A percentile compares a stretch with the other conserved stretches of the same genome.
Evolutionary conservation across 2,888 invertebrate species (phyloP).

Genomic region (Melinaea menophilus): DNA sequence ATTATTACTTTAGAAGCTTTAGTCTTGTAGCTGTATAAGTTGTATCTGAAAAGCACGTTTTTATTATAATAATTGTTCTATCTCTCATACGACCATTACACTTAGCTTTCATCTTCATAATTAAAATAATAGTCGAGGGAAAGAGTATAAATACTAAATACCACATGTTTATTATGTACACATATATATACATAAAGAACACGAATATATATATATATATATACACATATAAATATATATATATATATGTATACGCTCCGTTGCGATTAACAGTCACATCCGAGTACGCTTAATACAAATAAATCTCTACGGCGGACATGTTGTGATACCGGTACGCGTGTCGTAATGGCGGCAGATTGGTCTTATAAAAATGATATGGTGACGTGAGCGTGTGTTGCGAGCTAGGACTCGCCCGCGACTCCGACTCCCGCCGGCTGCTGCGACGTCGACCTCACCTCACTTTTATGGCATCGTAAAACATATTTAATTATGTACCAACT

Average conservation of each 20-base stretch:
- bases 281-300: constrained; percentile 12
- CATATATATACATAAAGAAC: neutral
- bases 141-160: neutral
- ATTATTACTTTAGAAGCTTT: neutral
- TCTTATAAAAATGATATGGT: constrained; percentile 62
- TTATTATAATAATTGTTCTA: constrained; percentile 2
- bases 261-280: too few relatives aligned
- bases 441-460: neutral
- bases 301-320: constrained; percentile 48
- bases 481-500: neutral
- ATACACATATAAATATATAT: too few relatives aligned
- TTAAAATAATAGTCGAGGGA: neutral
- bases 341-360: constrained; percentile 58
- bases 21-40: neutral
- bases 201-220: too few relatives aligned
- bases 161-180: neutral
- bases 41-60: neutral
- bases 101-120: neutral
- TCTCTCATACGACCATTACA: neutral
- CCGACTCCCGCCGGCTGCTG: constrained; percentile 26
- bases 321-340: constrained; percentile 53
- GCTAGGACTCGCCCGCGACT: constrained; percentile 50
- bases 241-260: too few relatives aligned
- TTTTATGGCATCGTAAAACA: neutral
- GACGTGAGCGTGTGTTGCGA: constrained; percentile 57